These are phyloP conservation scores for Siniperca undulata DNA, from an alignment of 2,797 vertebrate species.

Conservation along the genomic window DNA sequence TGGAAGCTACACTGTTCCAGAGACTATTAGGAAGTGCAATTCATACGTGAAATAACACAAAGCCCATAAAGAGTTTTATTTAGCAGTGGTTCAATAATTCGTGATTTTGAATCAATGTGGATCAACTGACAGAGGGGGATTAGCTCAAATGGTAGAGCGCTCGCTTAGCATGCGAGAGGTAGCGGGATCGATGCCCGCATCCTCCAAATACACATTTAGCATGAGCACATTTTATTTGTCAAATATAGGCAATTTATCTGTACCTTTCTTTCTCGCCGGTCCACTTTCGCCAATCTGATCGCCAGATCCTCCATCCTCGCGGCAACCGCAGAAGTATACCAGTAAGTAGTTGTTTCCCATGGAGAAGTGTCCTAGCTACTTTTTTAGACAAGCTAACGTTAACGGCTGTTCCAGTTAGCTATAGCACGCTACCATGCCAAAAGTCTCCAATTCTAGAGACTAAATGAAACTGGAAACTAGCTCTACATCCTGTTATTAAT, in stretches of 20 bases:
- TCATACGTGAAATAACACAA: no score
- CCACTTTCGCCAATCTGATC: no score
- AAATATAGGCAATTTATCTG: no score
- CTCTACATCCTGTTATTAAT: neutral
- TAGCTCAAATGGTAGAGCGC: slow-evolving; percentile 74
- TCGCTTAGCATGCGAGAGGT: slow-evolving; percentile 71
- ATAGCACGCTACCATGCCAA: neutral
- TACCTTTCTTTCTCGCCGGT: no score
- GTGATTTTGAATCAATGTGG: neutral
- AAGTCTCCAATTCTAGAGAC: neutral
- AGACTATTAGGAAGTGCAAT: neutral
- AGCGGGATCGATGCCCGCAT: slow-evolving; percentile 74
- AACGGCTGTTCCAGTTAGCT: no score
- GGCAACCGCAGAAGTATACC: neutral
- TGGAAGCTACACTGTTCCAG: neutral
- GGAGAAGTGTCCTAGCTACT: no score
- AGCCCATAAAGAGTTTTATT: neutral
- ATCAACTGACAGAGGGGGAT: slow-evolving; percentile 42
- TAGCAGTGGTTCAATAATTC: fast-evolving
- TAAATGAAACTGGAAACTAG: no score
- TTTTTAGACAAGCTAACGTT: neutral
- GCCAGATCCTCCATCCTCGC: no score
- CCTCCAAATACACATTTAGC: slow-evolving; percentile 3
- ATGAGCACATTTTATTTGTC: no score
- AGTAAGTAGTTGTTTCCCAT: no score